These are phyloP conservation scores for Conchocele bisecta DNA, from an alignment of 2,888 invertebrate genomes.

Conservation along the genomic window DNA sequence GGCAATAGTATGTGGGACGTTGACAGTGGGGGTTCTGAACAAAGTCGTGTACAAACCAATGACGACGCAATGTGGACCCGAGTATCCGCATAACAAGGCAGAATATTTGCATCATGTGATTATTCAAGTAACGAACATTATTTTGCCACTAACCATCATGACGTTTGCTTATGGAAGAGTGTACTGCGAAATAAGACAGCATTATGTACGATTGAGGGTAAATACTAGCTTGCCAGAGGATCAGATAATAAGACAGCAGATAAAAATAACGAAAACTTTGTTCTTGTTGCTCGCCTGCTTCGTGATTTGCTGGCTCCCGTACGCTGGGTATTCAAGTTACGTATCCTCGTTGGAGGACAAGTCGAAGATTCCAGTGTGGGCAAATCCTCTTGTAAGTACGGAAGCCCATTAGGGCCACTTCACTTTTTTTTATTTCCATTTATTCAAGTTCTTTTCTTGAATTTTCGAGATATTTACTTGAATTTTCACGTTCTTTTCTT, in stretches of 20 bases:
- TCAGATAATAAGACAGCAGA: constrained; percentile 81
- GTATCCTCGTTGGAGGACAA: constrained; percentile 73
- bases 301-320: constrained; percentile 82
- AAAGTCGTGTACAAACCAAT: constrained; percentile 69
- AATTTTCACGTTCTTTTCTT: too few relatives aligned
- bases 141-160: constrained; percentile 80
- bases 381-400: too few relatives aligned
- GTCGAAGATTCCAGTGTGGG: constrained; percentile 67
- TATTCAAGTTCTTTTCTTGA: too few relatives aligned
- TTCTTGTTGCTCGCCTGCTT: constrained; percentile 82
- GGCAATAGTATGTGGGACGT: constrained; percentile 78
- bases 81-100: constrained; percentile 69
- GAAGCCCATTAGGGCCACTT: too few relatives aligned
- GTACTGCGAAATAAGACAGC: constrained; percentile 80
- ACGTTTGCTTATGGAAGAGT: constrained; percentile 81
- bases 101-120: constrained; percentile 70
- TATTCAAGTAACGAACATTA: constrained; percentile 78
- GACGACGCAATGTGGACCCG: constrained; percentile 83
- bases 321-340: constrained; percentile 79
- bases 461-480: too few relatives aligned
- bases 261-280: constrained; percentile 81
- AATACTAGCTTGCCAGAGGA: constrained; percentile 79
- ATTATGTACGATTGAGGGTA: constrained; percentile 78
- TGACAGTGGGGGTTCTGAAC: constrained; percentile 79
- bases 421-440: too few relatives aligned